phyloP scores from a whole-genome alignment of 2,888 invertebrate species.

The Chrysopilus asiliformis region DNA sequence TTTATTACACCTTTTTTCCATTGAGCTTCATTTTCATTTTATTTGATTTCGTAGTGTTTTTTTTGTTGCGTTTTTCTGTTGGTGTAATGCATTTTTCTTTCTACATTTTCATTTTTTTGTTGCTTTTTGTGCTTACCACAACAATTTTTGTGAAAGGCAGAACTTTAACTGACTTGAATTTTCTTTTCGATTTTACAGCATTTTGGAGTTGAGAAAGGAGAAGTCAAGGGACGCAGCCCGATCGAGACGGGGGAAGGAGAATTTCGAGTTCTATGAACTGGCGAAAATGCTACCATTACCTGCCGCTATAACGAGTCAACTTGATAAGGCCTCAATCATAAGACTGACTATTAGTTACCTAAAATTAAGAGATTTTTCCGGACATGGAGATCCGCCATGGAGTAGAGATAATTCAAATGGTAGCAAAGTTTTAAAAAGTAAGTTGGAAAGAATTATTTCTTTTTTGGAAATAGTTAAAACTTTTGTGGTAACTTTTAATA shows the following conservation, averaged over 20 bases:
- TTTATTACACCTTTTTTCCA: too few species aligned
- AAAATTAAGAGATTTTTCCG: constrained; percentile 86
- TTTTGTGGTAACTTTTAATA: background rate
- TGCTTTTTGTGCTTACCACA: background rate
- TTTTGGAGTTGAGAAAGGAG: constrained; percentile 84
- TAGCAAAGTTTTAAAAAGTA: constrained; percentile 73
- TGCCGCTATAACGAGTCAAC: constrained; percentile 82
- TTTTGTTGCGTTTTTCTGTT: constrained; percentile 4
- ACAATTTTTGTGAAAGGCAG: constrained; percentile 4
- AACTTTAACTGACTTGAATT: too few species aligned
- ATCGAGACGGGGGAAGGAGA: constrained; percentile 84
- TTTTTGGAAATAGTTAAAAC: background rate
- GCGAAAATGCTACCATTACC: constrained; percentile 88
- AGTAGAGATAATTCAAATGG: constrained; percentile 64
- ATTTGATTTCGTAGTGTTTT: background rate
- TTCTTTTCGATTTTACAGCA: too few species aligned
- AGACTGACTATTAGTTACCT: constrained; percentile 92
- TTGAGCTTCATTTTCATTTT: background rate
- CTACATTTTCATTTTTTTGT: constrained; percentile 3
- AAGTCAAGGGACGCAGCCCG: constrained; percentile 88
- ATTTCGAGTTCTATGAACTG: constrained; percentile 92
- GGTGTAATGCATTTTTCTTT: constrained; percentile 8
- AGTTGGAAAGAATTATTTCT: constrained; percentile 29
- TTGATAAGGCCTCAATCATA: constrained; percentile 94
- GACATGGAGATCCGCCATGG: constrained; percentile 95